Base-by-base conservation (phyloP, 2,797 vertebrate genomes). In the Cryptoblepharus egeriae region DNA sequence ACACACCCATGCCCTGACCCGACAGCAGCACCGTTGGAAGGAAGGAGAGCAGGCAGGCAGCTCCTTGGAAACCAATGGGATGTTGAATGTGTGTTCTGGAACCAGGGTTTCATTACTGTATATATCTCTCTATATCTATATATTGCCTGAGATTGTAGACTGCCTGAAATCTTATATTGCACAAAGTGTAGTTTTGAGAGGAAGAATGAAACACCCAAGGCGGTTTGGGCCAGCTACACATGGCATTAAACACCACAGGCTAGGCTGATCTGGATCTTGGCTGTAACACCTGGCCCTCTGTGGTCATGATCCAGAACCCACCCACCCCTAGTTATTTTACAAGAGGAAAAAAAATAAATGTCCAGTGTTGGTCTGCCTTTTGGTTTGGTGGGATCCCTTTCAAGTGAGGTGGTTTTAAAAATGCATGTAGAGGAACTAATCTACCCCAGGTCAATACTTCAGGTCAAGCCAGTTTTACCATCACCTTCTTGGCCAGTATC, bases 21-120 rank as follows among this genome's bases (percentile, higher is more conserved):
- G 71, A 32, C 20, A 30, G 15, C 71, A n/a, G 8, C 70, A 7
- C 28, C 45, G 4, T 2, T 28, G 42, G 75, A 45, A 52, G 75
- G 18, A 26, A 42, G 49, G 49, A 52, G 10, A 15, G 49, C 49
- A 52, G 49, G 49, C 22, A 55, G 71, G 11, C 49, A 49, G 5
- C 45, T 30, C 57, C 55, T 58, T 2, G 55, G 32, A 12, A 74
- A 37, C 13, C 57, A 13, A 4, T 7, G 57, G 55, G 55, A 75
- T 74, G 20, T 32, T 32, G 61, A 65, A 77, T 65, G 75, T 65
- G 61, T 77, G 61, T 65, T 13, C 24, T 52, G 75, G 75, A 77
- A 77, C 22, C 75, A 77, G 75, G 75, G 75, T 77, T 42, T 42
- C 75, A 12, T 45, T 45, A 30, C 11, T 28, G 26, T 28, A n/a